Conservation (phyloP, 1,140 invertebrate genomes). For the Parapsyche elsis region DNA sequence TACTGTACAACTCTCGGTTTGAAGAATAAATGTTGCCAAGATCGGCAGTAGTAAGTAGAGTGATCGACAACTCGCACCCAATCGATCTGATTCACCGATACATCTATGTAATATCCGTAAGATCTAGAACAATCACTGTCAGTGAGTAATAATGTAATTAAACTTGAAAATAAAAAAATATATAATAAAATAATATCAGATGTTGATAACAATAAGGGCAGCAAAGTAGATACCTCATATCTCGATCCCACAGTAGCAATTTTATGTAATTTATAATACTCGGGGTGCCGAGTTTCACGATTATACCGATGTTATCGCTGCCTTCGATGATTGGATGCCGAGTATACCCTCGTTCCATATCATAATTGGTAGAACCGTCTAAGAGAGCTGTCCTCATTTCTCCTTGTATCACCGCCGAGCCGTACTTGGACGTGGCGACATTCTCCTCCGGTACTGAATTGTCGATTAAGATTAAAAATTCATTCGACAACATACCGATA, state of each 20-base stretch:
- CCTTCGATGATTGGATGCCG: slow-evolving; percentile 90
- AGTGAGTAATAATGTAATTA: not conserved
- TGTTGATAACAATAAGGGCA: not conserved
- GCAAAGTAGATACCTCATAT: slow-evolving; percentile 74
- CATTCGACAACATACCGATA: not conserved
- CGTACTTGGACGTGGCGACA: slow-evolving; percentile 81
- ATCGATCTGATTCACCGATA: slow-evolving; percentile 95
- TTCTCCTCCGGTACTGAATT: slow-evolving; percentile 88
- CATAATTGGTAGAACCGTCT: slow-evolving; percentile 89
- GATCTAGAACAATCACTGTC: slow-evolving; percentile 70
- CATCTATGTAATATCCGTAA: slow-evolving; percentile 97
- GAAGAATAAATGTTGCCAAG: slow-evolving; percentile 97
- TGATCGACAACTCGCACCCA: slow-evolving; percentile 95
- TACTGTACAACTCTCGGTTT: slow-evolving; percentile 87
- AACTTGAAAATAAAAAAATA: not conserved
- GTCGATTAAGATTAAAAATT: slow-evolving; percentile 4
- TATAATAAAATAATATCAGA: no score
- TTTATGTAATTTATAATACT: slow-evolving; percentile 94
- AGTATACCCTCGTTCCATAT: slow-evolving; percentile 93
- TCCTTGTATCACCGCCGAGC: slow-evolving; percentile 85
- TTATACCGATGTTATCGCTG: slow-evolving; percentile 79
- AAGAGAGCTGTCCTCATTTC: slow-evolving; percentile 88
- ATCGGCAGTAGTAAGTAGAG: slow-evolving; percentile 90
- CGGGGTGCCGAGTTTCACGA: slow-evolving; percentile 86
- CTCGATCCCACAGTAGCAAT: slow-evolving; percentile 94